Evolutionary conservation across 1,140 invertebrate species (phyloP).

Genomic region (Drosophila parvula): DNA sequence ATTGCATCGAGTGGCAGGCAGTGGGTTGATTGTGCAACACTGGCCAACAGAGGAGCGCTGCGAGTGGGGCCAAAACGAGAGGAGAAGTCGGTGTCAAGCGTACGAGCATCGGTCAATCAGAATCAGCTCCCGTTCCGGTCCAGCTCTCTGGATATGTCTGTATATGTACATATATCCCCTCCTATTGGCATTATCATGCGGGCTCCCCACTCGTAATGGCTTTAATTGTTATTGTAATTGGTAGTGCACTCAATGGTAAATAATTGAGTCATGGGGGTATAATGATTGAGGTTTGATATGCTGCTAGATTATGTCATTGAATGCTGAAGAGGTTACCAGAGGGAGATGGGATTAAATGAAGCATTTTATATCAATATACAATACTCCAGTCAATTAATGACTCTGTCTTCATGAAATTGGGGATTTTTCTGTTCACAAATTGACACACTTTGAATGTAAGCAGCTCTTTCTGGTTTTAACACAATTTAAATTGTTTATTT

Average conservation of each 20-base stretch:
- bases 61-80: slow-evolving; percentile 2
- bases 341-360: neutral
- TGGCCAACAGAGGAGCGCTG: slow-evolving; percentile 19
- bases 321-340: slow-evolving; percentile 13
- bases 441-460: too few relatives aligned
- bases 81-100: slow-evolving; percentile 12
- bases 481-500: neutral
- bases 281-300: slow-evolving; percentile 40
- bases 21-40: slow-evolving; percentile 44
- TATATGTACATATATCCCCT: neutral
- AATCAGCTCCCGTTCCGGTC: slow-evolving; percentile 38
- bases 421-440: too few relatives aligned
- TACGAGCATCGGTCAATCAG: slow-evolving; percentile 45
- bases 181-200: slow-evolving; percentile 43
- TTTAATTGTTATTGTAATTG: slow-evolving; percentile 70
- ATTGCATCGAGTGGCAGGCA: slow-evolving; percentile 15
- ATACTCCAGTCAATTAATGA: neutral
- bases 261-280: slow-evolving; percentile 53
- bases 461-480: too few relatives aligned
- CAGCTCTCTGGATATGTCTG: neutral
- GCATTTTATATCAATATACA: neutral
- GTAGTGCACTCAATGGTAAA: slow-evolving; percentile 64
- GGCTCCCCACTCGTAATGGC: slow-evolving; percentile 31
- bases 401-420: neutral
- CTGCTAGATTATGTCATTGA: slow-evolving; percentile 48